Evolutionary conservation across 2,888 invertebrate genomes (phyloP), one percentile per base, ranked within the genome.

Genomic region (Nasonia oneida): DNA sequence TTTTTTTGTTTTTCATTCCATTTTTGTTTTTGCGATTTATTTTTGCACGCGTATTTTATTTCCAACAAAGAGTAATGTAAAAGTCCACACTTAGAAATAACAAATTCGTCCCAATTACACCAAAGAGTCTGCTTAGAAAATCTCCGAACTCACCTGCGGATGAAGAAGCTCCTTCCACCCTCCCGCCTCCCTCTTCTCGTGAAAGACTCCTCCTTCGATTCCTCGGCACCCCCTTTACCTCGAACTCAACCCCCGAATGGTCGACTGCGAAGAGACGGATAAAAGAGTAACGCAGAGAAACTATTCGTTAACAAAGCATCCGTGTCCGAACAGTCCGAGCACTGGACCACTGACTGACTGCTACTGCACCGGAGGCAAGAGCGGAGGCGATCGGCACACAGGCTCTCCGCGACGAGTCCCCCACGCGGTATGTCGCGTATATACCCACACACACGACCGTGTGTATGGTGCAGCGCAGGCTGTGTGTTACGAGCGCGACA

Each of bases 261-360:
- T 50, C 15, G 14, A 10, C 12, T 50, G 15, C 15, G 50, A 50
- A 15, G 50, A 12, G 50, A 15, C 15, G 4, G 15, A 3, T 37
- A 50, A 50, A 15, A 42, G 6, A 10, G 5, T 10, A 42, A 42
- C 6, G 10, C 42, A 42, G 6, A 42, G 10, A 42, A 42, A 6
- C 10, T 42, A 42, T 42, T 8, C 6, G 10, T 10, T 6, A 42
- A n/a, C 57, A 1, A n/a, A 6, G n/a, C 57, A 57, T n/a, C 18
- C n/a, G 57, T 18, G 57, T 87, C 87, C 86, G 87, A 87, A 79
- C 88, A 85, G 86, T 84, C 82, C 86, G 87, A 79, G 57, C 87
- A 86, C 87, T 88, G 86, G 87, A 88, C 73, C 73, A 73, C 73
- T 42, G 42, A 73, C 73, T 73, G 73, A 73, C 73, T 42, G 73